These are phyloP conservation scores for Astropecten irregularis DNA, from an alignment of 53 echinoderm and acorn worm genomes.

Conservation along the genomic window DNA sequence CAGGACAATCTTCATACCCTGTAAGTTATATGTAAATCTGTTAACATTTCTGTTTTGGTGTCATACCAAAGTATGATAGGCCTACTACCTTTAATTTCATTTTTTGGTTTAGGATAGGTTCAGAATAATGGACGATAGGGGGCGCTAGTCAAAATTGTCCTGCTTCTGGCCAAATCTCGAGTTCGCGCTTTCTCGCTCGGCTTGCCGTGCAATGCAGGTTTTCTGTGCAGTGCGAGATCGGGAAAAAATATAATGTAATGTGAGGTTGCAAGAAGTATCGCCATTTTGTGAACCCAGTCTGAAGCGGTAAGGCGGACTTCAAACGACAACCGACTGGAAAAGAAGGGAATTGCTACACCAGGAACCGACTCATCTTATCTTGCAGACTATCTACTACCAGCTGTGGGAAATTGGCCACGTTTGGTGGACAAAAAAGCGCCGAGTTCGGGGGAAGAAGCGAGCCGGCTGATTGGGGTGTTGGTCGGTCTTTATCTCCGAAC, in stretches of 20 bases:
- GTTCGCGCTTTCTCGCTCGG: not conserved
- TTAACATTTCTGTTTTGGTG: too few species aligned
- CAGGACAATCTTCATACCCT: too few species aligned
- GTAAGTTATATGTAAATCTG: too few species aligned
- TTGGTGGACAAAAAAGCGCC: not conserved
- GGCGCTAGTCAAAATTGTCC: constrained; percentile 19
- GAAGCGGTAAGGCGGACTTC: not conserved
- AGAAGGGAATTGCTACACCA: not conserved
- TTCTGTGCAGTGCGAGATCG: constrained; percentile 4
- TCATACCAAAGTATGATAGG: too few species aligned
- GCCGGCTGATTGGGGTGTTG: constrained; percentile 42
- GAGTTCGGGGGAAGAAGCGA: not conserved
- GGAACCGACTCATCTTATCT: not conserved
- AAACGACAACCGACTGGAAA: not conserved
- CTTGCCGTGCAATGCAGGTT: not conserved
- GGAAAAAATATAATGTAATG: constrained; percentile 5
- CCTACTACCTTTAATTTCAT: too few species aligned
- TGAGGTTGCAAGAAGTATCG: constrained; percentile 68
- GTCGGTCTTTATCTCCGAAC: constrained; percentile 32
- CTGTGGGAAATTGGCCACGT: not conserved
- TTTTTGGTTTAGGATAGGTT: too few species aligned
- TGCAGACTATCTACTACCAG: not conserved
- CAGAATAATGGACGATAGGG: constrained; percentile 1
- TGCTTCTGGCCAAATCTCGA: constrained; percentile 38
- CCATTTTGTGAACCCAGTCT: constrained; percentile 68